Conservation (phyloP, 2,888 invertebrate species). For the Molorchus minor region DNA sequence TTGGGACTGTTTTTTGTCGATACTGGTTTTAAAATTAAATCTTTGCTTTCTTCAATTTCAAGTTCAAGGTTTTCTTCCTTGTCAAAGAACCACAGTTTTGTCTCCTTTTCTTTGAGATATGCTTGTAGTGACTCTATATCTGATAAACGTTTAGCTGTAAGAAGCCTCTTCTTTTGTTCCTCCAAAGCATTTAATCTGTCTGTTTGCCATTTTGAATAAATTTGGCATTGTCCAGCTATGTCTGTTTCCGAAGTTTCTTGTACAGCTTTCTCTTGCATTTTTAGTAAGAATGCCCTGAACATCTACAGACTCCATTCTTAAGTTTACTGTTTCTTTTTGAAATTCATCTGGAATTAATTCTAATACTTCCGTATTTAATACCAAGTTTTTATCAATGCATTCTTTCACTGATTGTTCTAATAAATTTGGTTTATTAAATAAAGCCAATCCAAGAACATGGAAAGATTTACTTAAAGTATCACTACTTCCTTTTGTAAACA, state of each 20-base stretch:
- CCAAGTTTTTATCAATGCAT: slow-evolving; percentile 52
- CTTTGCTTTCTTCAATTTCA: slow-evolving; percentile 71
- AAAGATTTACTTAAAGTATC: slow-evolving; percentile 65
- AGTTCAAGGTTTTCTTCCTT: slow-evolving; percentile 80
- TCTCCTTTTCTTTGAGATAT: slow-evolving; percentile 69
- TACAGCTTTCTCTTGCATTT: slow-evolving; percentile 62
- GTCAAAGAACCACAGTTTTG: slow-evolving; percentile 81
- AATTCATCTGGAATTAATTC: slow-evolving; percentile 58
- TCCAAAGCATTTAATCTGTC: slow-evolving; percentile 68
- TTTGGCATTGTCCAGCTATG: slow-evolving; percentile 68
- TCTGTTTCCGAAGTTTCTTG: slow-evolving; percentile 68
- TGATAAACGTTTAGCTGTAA: slow-evolving; percentile 62
- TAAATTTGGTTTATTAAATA: slow-evolving; percentile 57
- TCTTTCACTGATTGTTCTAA: slow-evolving; percentile 54
- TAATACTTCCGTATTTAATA: slow-evolving; percentile 57
- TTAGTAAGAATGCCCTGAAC: slow-evolving; percentile 63
- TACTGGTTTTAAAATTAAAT: slow-evolving; percentile 37
- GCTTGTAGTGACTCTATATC: slow-evolving; percentile 70
- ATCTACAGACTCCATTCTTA: slow-evolving; percentile 44
- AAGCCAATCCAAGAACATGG: slow-evolving; percentile 60
- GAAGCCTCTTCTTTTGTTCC: slow-evolving; percentile 67
- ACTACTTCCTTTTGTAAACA: slow-evolving; percentile 64
- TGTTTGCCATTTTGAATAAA: slow-evolving; percentile 69
- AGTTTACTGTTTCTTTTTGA: slow-evolving; percentile 45
- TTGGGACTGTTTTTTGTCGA: slow-evolving; percentile 65